Base-by-base conservation (phyloP, 2,113 vertebrate genomes). In the Echinops telfairi region DNA sequence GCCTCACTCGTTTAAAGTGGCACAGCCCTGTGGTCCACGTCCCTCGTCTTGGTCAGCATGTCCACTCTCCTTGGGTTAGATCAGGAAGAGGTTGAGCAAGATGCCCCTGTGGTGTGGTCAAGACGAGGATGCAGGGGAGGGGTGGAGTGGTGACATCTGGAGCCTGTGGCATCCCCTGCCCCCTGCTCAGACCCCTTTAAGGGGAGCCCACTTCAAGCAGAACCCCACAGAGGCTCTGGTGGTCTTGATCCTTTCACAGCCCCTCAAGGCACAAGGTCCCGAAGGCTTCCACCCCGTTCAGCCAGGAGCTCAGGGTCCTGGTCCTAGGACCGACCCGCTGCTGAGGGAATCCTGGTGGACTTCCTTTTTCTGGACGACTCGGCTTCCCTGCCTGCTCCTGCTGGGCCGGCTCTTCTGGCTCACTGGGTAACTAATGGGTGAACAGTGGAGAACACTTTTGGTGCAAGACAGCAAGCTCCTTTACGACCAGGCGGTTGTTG, bases 21-120 rank as follows among this genome's bases (percentile, higher is more conserved):
- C 57, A 25, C 7, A 3, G 33, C 36, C 31, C 33, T n/a, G n/a
- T n/a, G n/a, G n/a, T 2, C 0, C 2, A 4, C 0, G 53, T 11
- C 38, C 1, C 12, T 16, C 22, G 19, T 22, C 22, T 5, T 5
- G 3, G 7, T 64, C 2, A n/a, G 83, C 3, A 12, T 0, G 40
- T 25, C 62, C 36, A 6, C 20, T 66, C 33, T 15, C 33, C n/a
- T 38, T 22, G 23, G 68, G 19, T 83, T 20, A 47, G 70, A 27
- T 20, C 0, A 0, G 20, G 58, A 5, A 1, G 64, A 5, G 10
- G 16, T 22, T 58, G 22, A 58, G 58, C 20, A 12, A 17, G 1
- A 3, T 14, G 29, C 64, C 22, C 40, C 9, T 22, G 38, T 20
- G 43, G 58, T 20, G 57, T 27, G 25, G 4, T 29, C 64, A 10